Evolutionary conservation across 2,888 invertebrate genomes (phyloP).

Genomic region (Agonum fuliginosum): DNA sequence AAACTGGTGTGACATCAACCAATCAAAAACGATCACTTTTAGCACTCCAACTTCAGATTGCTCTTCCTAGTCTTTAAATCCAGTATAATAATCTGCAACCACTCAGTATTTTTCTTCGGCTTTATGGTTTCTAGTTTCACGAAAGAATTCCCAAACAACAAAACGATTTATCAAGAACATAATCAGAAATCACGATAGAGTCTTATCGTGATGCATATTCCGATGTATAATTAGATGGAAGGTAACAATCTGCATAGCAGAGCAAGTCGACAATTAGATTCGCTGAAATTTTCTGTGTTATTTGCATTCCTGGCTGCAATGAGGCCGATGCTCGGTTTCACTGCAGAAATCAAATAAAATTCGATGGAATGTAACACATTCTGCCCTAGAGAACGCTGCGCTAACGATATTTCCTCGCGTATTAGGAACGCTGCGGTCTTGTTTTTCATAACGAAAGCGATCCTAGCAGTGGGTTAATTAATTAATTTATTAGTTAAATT

Average conservation of each 20-base stretch:
- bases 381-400: not conserved
- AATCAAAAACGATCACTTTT: no score
- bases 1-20: no score
- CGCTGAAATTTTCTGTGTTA: conserved; percentile 7
- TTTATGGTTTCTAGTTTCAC: no score
- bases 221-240: conserved; percentile 16
- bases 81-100: no score
- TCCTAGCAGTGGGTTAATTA: not conserved
- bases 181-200: not conserved
- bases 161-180: conserved; percentile 3
- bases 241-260: conserved; percentile 22
- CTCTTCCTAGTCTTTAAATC: no score
- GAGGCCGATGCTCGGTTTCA: conserved; percentile 23
- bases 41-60: no score
- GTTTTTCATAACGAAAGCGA: conserved; percentile 23
- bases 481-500: conserved; percentile 1
- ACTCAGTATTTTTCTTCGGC: no score
- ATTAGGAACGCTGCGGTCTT: conserved; percentile 7
- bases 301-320: conserved; percentile 15
- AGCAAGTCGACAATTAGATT: conserved; percentile 24
- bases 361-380: not conserved
- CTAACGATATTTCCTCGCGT: not conserved
- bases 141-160: not conserved
- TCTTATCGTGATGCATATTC: conserved; percentile 10
- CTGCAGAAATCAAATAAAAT: conserved; percentile 7